Evolutionary conservation across 2,888 invertebrate genomes (phyloP), one percentile per base, ranked within the genome.

Genomic region (Calameuta pallipes): DNA sequence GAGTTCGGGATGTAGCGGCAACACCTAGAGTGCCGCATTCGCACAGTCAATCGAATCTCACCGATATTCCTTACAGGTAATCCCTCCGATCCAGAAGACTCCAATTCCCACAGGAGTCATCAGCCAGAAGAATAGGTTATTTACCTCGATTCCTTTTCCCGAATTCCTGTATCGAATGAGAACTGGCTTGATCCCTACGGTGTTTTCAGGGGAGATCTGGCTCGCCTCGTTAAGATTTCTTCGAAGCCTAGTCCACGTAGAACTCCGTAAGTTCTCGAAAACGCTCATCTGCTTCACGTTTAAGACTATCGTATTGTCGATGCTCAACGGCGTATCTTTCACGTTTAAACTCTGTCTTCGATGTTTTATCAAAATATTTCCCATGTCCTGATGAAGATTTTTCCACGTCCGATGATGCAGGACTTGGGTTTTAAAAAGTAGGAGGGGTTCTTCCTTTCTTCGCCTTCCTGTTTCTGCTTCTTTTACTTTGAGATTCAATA

Each of bases 31-130:
- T 96, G 77, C 95, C 96, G 76, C 97, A 97, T 91, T 97, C 97
- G 34, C 97, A 97, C 92, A 97, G 96, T 88, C 98, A 98, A 92
- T 97, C 97, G 88, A 98, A 98, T 92, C 94, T 98, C 83, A 95
- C 96, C 89, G 97, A 97, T 88, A 95, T 96, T 86, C 95, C 96
- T 31, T 96, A 95, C 93, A 96, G 97, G 96, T 96, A 92, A 56
- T 56, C 56, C 56, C 23, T 56, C 56, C 56, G 23, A 23, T 56
- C 23, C 56, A 56, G 23, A 23, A 56, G 56, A 56, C 23, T 56
- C 23, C 23, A 56, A 56, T 56, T 56, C 23, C 23, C 2, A 23
- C 56, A 56, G 56, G 23, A 56, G 23, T 23, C 23, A 9, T 56
- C 56, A 23, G 56, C 56, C 56, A 56, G 56, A 23, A 56, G 56